phyloP scores from a whole-genome alignment of 2,113 vertebrate genomes.

The Antechinus stuartii region DNA sequence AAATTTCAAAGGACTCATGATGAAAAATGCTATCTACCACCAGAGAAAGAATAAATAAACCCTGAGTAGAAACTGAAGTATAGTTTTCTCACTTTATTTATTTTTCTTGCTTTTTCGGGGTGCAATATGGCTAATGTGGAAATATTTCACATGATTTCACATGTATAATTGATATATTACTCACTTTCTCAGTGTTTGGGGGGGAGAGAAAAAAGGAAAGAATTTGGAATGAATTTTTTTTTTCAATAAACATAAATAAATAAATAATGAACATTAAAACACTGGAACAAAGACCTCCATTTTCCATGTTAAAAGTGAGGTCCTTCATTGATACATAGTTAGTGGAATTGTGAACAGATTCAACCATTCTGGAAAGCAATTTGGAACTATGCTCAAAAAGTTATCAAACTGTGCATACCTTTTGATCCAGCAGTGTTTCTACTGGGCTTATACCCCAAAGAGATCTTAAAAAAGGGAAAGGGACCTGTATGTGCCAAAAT shows the following conservation, averaged over 20 bases:
- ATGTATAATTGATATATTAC: background rate
- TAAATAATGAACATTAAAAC: background rate
- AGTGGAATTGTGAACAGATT: no score
- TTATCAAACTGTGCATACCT: no score
- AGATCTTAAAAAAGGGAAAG: no score
- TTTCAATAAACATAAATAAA: background rate
- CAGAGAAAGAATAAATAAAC: background rate
- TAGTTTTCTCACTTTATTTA: background rate
- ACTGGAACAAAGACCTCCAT: background rate
- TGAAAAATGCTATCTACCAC: background rate
- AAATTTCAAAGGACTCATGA: background rate
- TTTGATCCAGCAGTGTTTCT: no score
- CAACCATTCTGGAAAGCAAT: no score
- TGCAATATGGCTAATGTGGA: no score
- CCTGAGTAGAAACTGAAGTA: background rate
- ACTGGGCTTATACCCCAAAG: no score
- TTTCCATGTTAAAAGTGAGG: background rate
- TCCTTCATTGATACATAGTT: no score
- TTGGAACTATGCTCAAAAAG: no score
- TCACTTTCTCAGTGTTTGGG: background rate
- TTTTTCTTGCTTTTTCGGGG: background rate
- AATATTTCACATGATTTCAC: background rate
- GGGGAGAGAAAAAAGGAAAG: background rate
- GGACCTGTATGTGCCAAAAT: no score
- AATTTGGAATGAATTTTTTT: background rate